Conservation (phyloP, 2,888 invertebrate genomes). For the Caenorhabditis sp. region DNA sequence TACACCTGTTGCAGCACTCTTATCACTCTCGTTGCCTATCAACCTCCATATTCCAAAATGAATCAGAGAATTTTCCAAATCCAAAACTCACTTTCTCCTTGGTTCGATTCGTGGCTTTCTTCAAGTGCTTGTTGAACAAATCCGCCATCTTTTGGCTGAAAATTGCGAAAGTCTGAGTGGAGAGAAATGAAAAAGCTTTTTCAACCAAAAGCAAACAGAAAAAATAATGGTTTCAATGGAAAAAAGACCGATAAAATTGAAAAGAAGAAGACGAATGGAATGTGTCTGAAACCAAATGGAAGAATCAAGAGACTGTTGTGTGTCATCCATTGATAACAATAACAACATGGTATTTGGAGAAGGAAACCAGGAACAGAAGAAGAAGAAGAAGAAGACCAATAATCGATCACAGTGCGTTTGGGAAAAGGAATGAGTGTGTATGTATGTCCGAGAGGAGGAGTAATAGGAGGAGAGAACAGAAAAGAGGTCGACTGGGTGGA, state of each 20-base stretch:
- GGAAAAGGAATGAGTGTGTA: neutral
- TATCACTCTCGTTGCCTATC: no score
- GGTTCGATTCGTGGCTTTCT: constrained; percentile 77
- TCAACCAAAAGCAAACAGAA: neutral
- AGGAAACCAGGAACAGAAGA: constrained; percentile 2
- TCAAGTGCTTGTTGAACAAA: constrained; percentile 75
- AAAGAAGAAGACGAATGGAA: constrained; percentile 3
- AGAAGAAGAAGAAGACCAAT: constrained; percentile 37
- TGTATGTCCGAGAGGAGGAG: neutral
- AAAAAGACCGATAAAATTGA: neutral
- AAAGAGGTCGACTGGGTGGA: constrained; percentile 4
- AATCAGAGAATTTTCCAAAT: neutral
- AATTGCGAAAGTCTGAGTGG: neutral
- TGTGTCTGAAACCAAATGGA: neutral
- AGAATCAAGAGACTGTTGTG: constrained; percentile 1
- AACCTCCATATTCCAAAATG: neutral
- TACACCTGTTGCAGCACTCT: no score
- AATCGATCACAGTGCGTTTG: constrained; percentile 27
- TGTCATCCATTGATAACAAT: constrained; percentile 26
- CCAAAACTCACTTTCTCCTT: constrained; percentile 71
- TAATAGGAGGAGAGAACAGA: constrained; percentile 8
- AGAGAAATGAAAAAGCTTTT: neutral
- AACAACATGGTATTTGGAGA: neutral
- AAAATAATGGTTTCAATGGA: neutral
- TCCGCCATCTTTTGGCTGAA: constrained; percentile 62